Evolutionary conservation across 2,113 vertebrate genomes (phyloP).

Genomic region (Neogale vison): DNA sequence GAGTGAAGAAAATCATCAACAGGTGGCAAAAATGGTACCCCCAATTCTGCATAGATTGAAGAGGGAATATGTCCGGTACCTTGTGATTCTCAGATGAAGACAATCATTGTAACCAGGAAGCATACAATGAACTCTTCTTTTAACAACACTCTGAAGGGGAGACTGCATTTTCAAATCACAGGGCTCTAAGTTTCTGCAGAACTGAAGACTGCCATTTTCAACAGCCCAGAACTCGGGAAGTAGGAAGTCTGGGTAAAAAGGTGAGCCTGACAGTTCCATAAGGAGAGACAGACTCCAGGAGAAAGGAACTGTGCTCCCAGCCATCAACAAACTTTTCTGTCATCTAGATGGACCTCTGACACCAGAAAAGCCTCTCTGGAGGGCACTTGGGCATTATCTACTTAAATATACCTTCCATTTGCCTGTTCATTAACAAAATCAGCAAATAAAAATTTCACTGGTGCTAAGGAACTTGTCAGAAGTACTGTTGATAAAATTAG

Average conservation of each 20-base stretch:
- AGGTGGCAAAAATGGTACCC: neutral
- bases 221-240: neutral
- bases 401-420: neutral
- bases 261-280: neutral
- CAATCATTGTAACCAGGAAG: neutral
- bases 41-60: neutral
- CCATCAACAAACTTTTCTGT: neutral
- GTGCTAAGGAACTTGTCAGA: neutral
- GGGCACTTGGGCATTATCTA: neutral
- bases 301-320: neutral
- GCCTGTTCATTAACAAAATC: neutral
- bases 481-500: neutral
- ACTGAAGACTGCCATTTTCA: neutral
- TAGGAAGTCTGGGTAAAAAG: neutral
- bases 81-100: neutral
- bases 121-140: neutral
- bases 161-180: slow-evolving; percentile 9
- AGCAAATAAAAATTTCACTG: neutral
- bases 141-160: neutral
- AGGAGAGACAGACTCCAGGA: neutral
- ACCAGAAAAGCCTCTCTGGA: neutral
- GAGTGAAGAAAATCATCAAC: neutral
- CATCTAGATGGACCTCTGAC: neutral
- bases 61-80: neutral
- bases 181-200: neutral